Evolutionary conservation across 2,888 invertebrate species (phyloP), one percentile per base, ranked within the genome.

Genomic region (Zaprionus lineosus): DNA sequence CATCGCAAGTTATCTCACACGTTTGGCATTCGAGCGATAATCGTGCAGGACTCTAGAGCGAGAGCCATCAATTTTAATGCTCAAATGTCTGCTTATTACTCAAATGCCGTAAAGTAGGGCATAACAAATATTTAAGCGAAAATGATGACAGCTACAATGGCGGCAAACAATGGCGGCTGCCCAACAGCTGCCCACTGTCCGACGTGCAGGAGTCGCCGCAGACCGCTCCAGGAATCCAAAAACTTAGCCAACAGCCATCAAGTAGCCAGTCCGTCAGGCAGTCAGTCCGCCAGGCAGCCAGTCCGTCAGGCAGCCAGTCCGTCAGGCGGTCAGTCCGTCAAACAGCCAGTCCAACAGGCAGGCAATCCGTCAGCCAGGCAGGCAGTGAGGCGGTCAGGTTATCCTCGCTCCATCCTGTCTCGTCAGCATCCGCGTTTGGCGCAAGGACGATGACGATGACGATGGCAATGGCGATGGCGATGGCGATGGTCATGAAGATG

Each of bases 361-460:
- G 9, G 12, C 37, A 37, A 36, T 11, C 21, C 2, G 39, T 11
- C 11, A 11, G 24, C 8, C 21, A 19, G 39, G 21, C n/a, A 12
- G 16, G 3, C 34, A 34, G 16, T 12, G 4, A 34, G 8, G 6
- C 8, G 24, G 24, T 9, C 24, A 15, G 24, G n/a, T n/a, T n/a
- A n/a, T n/a, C n/a, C n/a, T n/a, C n/a, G n/a, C n/a, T n/a, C n/a
- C n/a, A n/a, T 34, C 24, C 36, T 58, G 82, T 63, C 81, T 74
- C 84, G 86, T 78, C 69, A 62, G 51, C 74, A 68, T 50, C 61
- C 70, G 68, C 67, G 41, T 34, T 24, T 39, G 34, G 37, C 41
- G 37, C 36, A 8, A 21, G 4, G 26, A 4, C 31, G 29, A 8
- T 4, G 24, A 1, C 9, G 11, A 8, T 28, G 9, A 11, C 18